phyloP scores from a whole-genome alignment of 2,797 vertebrate genomes.

The Bryconaethiops microstoma region DNA sequence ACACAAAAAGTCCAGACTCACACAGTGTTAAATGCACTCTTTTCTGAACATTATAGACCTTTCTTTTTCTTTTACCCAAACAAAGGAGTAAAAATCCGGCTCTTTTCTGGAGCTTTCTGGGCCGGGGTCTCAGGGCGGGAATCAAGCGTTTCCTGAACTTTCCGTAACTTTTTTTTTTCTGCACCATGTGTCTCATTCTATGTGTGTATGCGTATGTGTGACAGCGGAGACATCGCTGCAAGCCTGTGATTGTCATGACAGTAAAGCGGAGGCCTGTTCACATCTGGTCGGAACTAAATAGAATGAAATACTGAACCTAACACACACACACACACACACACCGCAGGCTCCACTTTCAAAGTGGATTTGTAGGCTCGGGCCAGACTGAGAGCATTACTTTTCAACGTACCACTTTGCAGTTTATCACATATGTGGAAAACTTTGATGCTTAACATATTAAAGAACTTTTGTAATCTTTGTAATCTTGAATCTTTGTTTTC shows the following conservation, averaged over 20 bases:
- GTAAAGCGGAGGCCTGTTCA: slow-evolving; percentile 34
- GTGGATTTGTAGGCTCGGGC: slow-evolving; percentile 12
- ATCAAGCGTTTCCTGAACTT: slow-evolving; percentile 37
- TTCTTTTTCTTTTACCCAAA: slow-evolving; percentile 36
- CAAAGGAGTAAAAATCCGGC: slow-evolving; percentile 29
- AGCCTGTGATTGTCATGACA: slow-evolving; percentile 22
- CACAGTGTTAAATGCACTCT: neutral
- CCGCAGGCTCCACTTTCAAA: slow-evolving; percentile 11
- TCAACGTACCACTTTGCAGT: slow-evolving; percentile 12
- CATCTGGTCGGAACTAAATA: slow-evolving; percentile 27
- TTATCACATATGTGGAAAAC: slow-evolving; percentile 25
- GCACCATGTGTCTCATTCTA: neutral
- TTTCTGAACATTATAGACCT: slow-evolving; percentile 2
- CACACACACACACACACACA: neutral
- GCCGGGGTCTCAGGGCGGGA: slow-evolving; percentile 21
- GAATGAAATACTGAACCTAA: slow-evolving; percentile 25
- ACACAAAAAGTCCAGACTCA: neutral
- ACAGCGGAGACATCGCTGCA: slow-evolving; percentile 5
- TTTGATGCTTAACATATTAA: neutral
- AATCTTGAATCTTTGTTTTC: neutral
- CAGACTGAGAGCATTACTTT: slow-evolving; percentile 27
- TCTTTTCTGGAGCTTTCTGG: slow-evolving; percentile 41
- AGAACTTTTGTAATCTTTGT: too few species aligned
- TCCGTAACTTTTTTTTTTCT: slow-evolving; percentile 14
- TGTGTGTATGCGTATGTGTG: slow-evolving; percentile 1